Evolutionary conservation across 1,140 invertebrate species (phyloP).

Genomic region (Drosophila erecta): DNA sequence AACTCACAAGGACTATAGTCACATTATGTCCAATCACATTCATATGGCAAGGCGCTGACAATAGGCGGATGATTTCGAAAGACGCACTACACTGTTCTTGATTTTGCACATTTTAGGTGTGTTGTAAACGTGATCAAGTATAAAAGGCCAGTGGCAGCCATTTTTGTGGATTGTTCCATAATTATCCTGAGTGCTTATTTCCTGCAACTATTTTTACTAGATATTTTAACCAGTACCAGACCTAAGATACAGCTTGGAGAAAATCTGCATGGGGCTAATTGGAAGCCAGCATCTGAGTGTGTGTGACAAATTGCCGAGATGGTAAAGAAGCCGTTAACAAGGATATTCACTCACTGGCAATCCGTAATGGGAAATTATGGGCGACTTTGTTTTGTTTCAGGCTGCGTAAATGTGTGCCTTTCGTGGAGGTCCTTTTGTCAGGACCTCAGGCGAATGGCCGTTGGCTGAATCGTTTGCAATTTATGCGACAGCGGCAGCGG

Average conservation of each 20-base stretch:
- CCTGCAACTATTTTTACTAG: too few relatives aligned
- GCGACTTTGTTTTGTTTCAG: constrained; percentile 35
- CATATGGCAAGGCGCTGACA: constrained; percentile 24
- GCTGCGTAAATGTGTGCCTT: constrained; percentile 11
- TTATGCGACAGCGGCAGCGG: constrained; percentile 46
- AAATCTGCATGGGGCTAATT: constrained; percentile 19
- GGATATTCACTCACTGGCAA: constrained; percentile 13
- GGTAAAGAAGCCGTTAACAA: constrained; percentile 25
- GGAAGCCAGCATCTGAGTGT: constrained; percentile 35
- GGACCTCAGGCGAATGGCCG: constrained; percentile 22
- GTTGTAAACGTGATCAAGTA: neutral
- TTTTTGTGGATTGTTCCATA: neutral
- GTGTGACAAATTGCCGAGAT: constrained; percentile 24
- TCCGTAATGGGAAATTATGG: constrained; percentile 37
- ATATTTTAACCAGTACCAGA: neutral
- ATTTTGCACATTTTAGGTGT: neutral
- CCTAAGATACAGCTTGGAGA: neutral
- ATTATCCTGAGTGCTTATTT: too few relatives aligned
- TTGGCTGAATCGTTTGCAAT: constrained; percentile 43
- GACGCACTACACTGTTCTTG: neutral
- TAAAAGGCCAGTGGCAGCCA: too few relatives aligned
- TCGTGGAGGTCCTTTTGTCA: constrained; percentile 28
- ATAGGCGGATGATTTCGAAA: neutral
- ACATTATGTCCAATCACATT: constrained; percentile 41
- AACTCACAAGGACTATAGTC: constrained; percentile 10